A percentile compares a stretch with the other conserved stretches of the same genome.
phyloP scores from a whole-genome alignment of 2,113 vertebrate genomes.

The Hiodon tergisus region DNA sequence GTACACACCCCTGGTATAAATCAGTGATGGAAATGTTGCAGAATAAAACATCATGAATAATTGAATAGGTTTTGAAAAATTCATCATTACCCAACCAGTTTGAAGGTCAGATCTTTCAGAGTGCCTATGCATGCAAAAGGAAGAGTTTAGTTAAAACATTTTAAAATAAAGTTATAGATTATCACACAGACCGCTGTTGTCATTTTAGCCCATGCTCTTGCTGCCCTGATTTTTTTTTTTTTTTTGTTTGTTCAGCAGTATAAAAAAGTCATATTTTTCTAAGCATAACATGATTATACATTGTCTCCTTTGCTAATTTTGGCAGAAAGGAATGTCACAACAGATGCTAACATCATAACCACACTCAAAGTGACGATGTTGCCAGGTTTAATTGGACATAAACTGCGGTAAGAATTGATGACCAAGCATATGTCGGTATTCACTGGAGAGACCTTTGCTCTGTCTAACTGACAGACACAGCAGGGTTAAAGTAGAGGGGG shows the following conservation, averaged over 20 bases:
- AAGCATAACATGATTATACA: background rate
- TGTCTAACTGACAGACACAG: slow-evolving; percentile 17
- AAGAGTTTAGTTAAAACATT: slow-evolving; percentile 63
- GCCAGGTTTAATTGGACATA: background rate
- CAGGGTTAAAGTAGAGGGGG: slow-evolving; percentile 1
- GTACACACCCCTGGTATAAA: slow-evolving; percentile 64
- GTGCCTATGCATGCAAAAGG: slow-evolving; percentile 70
- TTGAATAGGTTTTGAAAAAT: slow-evolving; percentile 89
- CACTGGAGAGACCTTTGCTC: background rate
- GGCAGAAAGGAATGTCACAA: background rate
- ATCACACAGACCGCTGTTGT: slow-evolving; percentile 27
- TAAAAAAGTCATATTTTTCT: background rate
- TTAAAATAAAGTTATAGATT: slow-evolving; percentile 36
- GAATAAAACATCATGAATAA: slow-evolving; percentile 87
- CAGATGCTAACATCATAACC: slow-evolving; percentile 9
- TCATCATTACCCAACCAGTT: slow-evolving; percentile 74
- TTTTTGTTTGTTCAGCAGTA: no score
- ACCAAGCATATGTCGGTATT: background rate
- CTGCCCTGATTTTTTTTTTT: background rate
- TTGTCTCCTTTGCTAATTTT: background rate
- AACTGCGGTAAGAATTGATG: background rate
- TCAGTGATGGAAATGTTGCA: slow-evolving; percentile 65
- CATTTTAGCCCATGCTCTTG: slow-evolving; percentile 19
- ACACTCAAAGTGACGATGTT: background rate
- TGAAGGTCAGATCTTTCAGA: slow-evolving; percentile 73